Evolutionary conservation across 2,888 invertebrate species (phyloP).

Genomic region (Drosophila sordidula): DNA sequence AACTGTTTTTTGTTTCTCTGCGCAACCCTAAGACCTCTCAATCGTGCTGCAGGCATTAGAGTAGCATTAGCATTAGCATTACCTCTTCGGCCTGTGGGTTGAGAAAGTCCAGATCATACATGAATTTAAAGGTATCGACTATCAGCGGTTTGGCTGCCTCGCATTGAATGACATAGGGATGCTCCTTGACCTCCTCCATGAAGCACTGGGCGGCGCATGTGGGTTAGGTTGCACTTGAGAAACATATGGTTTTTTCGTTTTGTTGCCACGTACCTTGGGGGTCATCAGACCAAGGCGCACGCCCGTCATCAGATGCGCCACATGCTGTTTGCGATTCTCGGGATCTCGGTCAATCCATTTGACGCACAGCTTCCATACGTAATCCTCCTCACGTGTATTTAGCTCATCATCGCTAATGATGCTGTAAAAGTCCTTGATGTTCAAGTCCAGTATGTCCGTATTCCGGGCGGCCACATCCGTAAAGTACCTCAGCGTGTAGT

Average conservation of each 20-base stretch:
- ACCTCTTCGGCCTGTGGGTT: slow-evolving; percentile 91
- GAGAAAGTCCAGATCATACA: slow-evolving; percentile 96
- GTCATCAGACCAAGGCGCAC: slow-evolving; percentile 93
- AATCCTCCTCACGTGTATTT: slow-evolving; percentile 94
- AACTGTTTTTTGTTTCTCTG: too few species aligned
- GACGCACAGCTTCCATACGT: slow-evolving; percentile 93
- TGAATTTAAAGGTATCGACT: slow-evolving; percentile 95
- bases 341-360: slow-evolving; percentile 94
- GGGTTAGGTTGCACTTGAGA: background rate
- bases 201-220: slow-evolving; percentile 88
- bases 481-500: slow-evolving; percentile 91
- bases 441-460: slow-evolving; percentile 90
- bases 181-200: slow-evolving; percentile 94
- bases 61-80: slow-evolving; percentile 30
- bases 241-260: background rate
- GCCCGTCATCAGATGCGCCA: slow-evolving; percentile 92
- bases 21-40: too few species aligned
- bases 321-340: slow-evolving; percentile 89
- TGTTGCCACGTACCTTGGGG: slow-evolving; percentile 87
- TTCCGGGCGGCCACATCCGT: slow-evolving; percentile 90
- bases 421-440: slow-evolving; percentile 90
- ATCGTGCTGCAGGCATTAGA: slow-evolving; percentile 26
- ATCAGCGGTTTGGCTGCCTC: slow-evolving; percentile 94
- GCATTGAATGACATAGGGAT: slow-evolving; percentile 93
- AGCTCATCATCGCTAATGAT: slow-evolving; percentile 93